Percentiles rank a stretch among this genome's conserved stretches.
These are phyloP conservation scores for Podarcis raffonei DNA, from an alignment of 2,113 vertebrate genomes.

Conservation along the genomic window DNA sequence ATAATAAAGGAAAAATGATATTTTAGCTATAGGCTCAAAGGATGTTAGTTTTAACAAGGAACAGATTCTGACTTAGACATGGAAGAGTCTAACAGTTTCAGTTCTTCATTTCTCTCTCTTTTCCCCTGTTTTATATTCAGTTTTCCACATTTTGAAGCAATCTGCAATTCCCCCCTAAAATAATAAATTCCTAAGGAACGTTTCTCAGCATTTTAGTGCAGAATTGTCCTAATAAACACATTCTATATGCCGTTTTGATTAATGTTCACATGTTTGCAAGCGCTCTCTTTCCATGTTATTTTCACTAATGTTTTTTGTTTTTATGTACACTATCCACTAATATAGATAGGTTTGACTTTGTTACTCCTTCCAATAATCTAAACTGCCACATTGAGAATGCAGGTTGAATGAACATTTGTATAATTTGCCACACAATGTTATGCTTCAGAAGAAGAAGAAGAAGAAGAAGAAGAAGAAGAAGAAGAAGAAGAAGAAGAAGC, in stretches of 20 bases:
- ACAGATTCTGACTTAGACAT: background rate
- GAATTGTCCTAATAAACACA: no score
- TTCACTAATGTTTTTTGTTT: background rate
- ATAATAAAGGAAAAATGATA: background rate
- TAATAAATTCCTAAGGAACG: no score
- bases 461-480: no score
- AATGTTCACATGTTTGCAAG: no score
- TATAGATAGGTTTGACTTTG: no score
- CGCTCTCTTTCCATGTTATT: background rate
- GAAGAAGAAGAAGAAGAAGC: no score
- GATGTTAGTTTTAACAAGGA: background rate
- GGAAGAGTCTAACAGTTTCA: no score
- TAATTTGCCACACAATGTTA: no score
- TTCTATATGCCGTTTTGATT: no score
- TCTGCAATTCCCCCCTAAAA: no score
- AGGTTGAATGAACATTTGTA: background rate
- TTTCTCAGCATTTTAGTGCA: background rate
- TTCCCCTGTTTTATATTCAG: background rate
- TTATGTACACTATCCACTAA: background rate
- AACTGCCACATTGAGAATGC: background rate
- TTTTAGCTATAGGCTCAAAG: background rate
- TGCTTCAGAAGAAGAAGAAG: no score
- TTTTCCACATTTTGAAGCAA: background rate
- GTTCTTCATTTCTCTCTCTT: no score
- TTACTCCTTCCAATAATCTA: background rate